Evolutionary conservation across 2,797 vertebrate species (phyloP), one percentile per base, ranked within the genome.

Genomic region (Malacoctenus gilli): DNA sequence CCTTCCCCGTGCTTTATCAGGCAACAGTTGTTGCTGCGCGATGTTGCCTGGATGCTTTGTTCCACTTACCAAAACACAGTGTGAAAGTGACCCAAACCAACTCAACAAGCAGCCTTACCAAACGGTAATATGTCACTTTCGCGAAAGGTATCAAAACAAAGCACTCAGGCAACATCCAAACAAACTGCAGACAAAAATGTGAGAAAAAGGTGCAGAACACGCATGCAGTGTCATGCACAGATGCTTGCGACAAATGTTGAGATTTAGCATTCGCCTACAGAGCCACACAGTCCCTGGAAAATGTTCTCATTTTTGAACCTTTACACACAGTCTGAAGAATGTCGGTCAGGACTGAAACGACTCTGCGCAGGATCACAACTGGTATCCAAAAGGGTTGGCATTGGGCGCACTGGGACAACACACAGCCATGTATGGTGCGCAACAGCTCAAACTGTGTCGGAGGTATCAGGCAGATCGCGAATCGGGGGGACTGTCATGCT

Each of bases 141-240:
- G n/a, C n/a, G n/a, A n/a, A n/a, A n/a, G n/a, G n/a, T n/a, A n/a
- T n/a, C n/a, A n/a, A n/a, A n/a, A n/a, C n/a, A n/a, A n/a, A n/a
- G n/a, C n/a, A n/a, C n/a, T n/a, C n/a, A n/a, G n/a, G n/a, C n/a
- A n/a, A 12, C 39, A 52, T 41, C 30, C 56, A 42, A 30, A 47
- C 31, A 28, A 65, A 72, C 64, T n/a, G n/a, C n/a, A 25, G 23
- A n/a, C n/a, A n/a, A 25, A 67, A 50, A 15, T 28, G 37, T 58
- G 46, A 23, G n/a, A n/a, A n/a, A 60, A 7, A 25, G 10, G 52
- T 67, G 55, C 47, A 59, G 44, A 44, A 49, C 44, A 53, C 25
- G 22, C 76, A 75, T 77, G 57, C 76, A 60, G 73, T 21, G 59
- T 60, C 72, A 62, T 75, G 70, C 72, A 59, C 52, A 20, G 35